These are phyloP conservation scores for Cebus imitator DNA, from an alignment of 2,113 vertebrate species.

Conservation along the genomic window DNA sequence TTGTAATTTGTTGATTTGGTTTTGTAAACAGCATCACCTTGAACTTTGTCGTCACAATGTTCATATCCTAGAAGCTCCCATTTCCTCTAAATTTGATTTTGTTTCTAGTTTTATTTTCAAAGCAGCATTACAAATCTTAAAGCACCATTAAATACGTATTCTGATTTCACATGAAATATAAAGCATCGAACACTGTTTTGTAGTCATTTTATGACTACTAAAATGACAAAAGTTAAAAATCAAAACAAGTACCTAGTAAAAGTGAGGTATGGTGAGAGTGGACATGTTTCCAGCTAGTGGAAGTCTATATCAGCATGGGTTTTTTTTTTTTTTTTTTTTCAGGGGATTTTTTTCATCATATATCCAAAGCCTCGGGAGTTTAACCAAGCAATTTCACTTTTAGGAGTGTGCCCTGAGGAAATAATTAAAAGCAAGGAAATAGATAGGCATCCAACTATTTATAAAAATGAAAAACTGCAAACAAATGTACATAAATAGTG, in stretches of 20 bases:
- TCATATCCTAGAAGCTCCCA: background rate
- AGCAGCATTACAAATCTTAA: conserved; percentile 28
- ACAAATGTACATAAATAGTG: background rate
- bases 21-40: background rate
- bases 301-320: background rate
- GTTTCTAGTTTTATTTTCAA: conserved; percentile 51
- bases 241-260: conserved; percentile 31
- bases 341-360: background rate
- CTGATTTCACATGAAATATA: background rate
- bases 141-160: conserved; percentile 36
- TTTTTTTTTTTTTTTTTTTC: background rate
- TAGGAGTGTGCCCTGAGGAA: conserved; percentile 4
- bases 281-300: background rate
- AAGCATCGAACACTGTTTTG: background rate
- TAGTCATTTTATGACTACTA: background rate
- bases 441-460: background rate
- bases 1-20: background rate
- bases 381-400: conserved; percentile 14
- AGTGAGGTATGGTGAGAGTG: background rate
- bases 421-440: conserved; percentile 35
- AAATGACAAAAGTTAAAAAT: conserved; percentile 48
- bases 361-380: background rate
- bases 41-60: conserved; percentile 17
- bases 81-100: conserved; percentile 61
- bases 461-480: conserved; percentile 38